Evolutionary conservation across 1,140 invertebrate genomes (phyloP), one percentile per base, ranked within the genome.

Genomic region (Heliconius hewitsoni): DNA sequence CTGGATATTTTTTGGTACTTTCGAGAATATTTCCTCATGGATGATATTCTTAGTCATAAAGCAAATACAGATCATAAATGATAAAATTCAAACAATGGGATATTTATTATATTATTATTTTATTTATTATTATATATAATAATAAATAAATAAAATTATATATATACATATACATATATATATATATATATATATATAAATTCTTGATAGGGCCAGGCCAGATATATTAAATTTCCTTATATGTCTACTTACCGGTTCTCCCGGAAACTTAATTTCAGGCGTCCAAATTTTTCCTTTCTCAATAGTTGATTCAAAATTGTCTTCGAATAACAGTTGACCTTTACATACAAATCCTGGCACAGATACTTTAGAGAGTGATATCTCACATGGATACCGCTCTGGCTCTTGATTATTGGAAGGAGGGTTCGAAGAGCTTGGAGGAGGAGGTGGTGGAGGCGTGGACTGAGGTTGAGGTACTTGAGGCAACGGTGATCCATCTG

Each of bases 301-400:
- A 5, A 90, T 89, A 42, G 27, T 79, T 55, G 55, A 75, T 83
- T 90, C 91, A 78, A 96, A 96, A 23, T 95, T 92, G 30, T 95
- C 96, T 85, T 94, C 93, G 85, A 96, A 96, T 78, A 95, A 82
- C 19, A 95, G 83, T 81, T 95, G 95, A 0, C 94, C 95, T 77
- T 89, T 93, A 80, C 96, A 96, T 8, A 95, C 94, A 39, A 87
- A 90, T 3, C 91, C 91, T 8, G 89, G 83, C 2, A 80, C 82
- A 0, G 87, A 89, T 2, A 91, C 87, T 74, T 84, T 81, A 16
- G 90, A 89, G 8, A 77, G 50, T 4, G 94, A 93, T 73, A 89
- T 57, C 42, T 88, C 76, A 76, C 92, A 94, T 0, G 87, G 86
- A 23, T 84, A 88, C 9, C 77, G 71, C 6, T 57, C 55, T 18